Base-by-base conservation (phyloP, 2,888 invertebrate species). In the Chaitophorus viminalis region DNA sequence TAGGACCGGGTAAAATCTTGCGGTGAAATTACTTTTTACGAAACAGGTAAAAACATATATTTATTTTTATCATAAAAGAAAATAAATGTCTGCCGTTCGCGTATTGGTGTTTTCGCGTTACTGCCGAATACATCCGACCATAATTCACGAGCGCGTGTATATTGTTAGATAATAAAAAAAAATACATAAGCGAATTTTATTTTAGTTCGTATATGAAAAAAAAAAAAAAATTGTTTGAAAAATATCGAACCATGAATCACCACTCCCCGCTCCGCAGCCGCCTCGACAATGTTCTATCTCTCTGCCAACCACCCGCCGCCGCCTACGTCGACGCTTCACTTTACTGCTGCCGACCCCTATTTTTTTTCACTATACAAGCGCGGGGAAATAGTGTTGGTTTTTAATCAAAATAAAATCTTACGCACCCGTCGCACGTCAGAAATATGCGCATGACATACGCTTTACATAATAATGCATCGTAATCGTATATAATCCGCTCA, bases 151-250 rank as follows among this genome's bases (percentile, higher is more conserved):
- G n/a, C 31, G 72, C 60, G 60, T 75, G 36, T 83, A 83, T 83
- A 83, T 83, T 75, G 83, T 60, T 75, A 75, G 74, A 75, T 84
- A 76, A 60, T 84, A 84, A 84, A 60, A 81, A 39, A 76, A 84
- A 76, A 65, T 75, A 75, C 83, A 76, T 84, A 60, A 75, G 76
- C 75, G 29, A 84, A 84, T 75, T 84, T 84, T 76, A 60, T 84
- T 84, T 75, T 75, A 75, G 39, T 31, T 31, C 21, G 68, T n/a
- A 68, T 29, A 68, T 6, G 25, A 29, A 39, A 72, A n/a, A 5
- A 46, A 81, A 81, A 81, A 46, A 70, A 74, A 83, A 83, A 29
- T 54, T 74, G 8, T 9, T 54, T 36, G 54, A 54, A 74, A 82
- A 82, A 74, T 82, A 82, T 54, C 31, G 70, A 46, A 70, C 39